These are phyloP conservation scores for Trissonchulus sp. DNA, from an alignment of 2,888 invertebrate genomes.

Conservation along the genomic window DNA sequence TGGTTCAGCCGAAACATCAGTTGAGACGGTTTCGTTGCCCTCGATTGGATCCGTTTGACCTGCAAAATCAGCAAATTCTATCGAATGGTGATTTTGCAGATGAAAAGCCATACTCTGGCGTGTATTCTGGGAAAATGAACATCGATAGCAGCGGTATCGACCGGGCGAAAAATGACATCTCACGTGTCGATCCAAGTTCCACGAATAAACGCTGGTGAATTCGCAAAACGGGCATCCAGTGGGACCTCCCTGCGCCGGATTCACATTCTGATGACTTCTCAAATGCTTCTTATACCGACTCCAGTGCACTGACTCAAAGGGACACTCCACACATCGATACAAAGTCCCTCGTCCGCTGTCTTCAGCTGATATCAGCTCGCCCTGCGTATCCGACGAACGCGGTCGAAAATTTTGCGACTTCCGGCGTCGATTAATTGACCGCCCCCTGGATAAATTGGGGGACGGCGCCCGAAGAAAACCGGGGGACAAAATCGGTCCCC, in stretches of 20 bases:
- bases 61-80: not conserved
- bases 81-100: slow-evolving; percentile 43
- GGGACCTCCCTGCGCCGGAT: no score
- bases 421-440: no score
- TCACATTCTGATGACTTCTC: slow-evolving; percentile 28
- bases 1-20: slow-evolving; percentile 21
- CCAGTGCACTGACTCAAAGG: no score
- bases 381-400: no score
- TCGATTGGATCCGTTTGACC: slow-evolving; percentile 24
- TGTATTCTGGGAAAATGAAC: slow-evolving; percentile 29
- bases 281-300: slow-evolving; percentile 77
- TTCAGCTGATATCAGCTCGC: no score
- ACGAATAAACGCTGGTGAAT: slow-evolving; percentile 79
- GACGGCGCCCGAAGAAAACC: no score
- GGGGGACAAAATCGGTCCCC: no score
- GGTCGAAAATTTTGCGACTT: no score
- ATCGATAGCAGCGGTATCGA: slow-evolving; percentile 37
- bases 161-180: slow-evolving; percentile 47
- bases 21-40: not conserved
- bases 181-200: slow-evolving; percentile 88
- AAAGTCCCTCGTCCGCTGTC: no score
- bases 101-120: slow-evolving; percentile 28
- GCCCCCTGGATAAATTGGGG: no score
- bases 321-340: no score
- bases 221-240: slow-evolving; percentile 88